Conservation (phyloP, 2,888 invertebrate genomes). For the Sinhomidia bicolor region DNA sequence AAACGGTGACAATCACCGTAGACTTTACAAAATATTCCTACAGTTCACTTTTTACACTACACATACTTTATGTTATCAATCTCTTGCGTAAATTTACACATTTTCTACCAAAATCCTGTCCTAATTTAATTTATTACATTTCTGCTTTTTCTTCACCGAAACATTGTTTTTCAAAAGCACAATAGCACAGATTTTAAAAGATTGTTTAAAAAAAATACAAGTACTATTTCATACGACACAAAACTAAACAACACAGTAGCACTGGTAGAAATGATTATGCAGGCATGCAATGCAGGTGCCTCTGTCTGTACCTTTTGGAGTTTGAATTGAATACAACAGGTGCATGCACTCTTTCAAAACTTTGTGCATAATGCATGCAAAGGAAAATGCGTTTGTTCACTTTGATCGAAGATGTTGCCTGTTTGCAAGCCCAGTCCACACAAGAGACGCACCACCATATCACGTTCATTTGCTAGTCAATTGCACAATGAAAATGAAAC, state of each 20-base stretch:
- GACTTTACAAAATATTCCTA: not conserved
- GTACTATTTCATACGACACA: too few relatives aligned
- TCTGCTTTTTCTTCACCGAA: not conserved
- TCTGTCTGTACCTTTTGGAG: not conserved
- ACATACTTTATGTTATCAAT: too few relatives aligned
- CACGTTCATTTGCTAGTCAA: slow-evolving; percentile 17
- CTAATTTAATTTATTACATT: not conserved
- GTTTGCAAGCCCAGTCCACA: slow-evolving; percentile 15
- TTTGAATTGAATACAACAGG: not conserved
- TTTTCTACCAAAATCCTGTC: slow-evolving; percentile 23
- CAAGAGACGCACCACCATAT: not conserved
- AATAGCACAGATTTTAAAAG: not conserved
- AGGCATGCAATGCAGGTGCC: not conserved
- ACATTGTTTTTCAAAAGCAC: not conserved
- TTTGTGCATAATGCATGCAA: not conserved
- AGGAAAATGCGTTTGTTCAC: slow-evolving; percentile 16
- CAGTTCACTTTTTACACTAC: not conserved
- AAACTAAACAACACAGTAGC: too few relatives aligned
- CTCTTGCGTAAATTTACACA: not conserved
- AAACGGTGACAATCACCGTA: slow-evolving; percentile 18
- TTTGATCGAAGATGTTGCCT: not conserved
- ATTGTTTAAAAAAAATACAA: not conserved
- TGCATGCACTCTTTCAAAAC: not conserved
- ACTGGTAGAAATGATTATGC: too few relatives aligned
- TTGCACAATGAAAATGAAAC: slow-evolving; percentile 51